A percentile compares a stretch with the other conserved stretches of the same genome.
These are phyloP conservation scores for Bufo bufo DNA, from an alignment of 2,113 vertebrate genomes.

Conservation along the genomic window DNA sequence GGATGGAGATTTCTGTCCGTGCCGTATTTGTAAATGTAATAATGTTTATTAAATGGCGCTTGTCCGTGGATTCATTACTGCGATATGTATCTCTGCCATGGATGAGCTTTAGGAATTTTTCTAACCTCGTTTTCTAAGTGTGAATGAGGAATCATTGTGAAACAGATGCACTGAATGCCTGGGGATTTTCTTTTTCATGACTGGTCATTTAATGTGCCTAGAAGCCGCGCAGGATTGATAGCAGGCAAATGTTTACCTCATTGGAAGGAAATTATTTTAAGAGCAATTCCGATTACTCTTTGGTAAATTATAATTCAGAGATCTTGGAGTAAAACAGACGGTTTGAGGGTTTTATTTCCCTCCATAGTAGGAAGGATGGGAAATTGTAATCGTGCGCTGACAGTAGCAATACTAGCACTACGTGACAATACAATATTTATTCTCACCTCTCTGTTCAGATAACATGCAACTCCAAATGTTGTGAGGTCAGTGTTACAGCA, in stretches of 20 bases:
- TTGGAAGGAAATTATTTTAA: background rate
- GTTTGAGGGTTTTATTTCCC: slow-evolving; percentile 22
- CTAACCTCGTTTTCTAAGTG: background rate
- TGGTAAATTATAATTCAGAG: background rate
- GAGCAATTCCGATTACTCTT: background rate
- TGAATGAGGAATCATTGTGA: slow-evolving; percentile 2
- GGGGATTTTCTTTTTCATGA: background rate
- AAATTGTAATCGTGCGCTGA: background rate
- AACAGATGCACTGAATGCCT: background rate
- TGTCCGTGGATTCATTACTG: background rate
- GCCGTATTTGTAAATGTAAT: slow-evolving; percentile 30
- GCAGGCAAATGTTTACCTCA: background rate
- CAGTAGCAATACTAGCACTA: background rate
- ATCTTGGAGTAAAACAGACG: background rate
- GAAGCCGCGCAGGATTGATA: background rate
- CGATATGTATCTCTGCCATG: background rate
- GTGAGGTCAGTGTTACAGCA: background rate
- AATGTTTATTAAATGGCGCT: slow-evolving; percentile 31
- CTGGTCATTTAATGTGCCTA: no score
- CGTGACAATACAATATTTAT: background rate
- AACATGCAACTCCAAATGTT: background rate
- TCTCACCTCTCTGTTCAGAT: background rate
- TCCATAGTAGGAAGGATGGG: background rate
- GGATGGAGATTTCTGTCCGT: slow-evolving; percentile 12
- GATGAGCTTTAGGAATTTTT: background rate